phyloP scores from a whole-genome alignment of 2,888 invertebrate species.

The Auanema sp. region DNA sequence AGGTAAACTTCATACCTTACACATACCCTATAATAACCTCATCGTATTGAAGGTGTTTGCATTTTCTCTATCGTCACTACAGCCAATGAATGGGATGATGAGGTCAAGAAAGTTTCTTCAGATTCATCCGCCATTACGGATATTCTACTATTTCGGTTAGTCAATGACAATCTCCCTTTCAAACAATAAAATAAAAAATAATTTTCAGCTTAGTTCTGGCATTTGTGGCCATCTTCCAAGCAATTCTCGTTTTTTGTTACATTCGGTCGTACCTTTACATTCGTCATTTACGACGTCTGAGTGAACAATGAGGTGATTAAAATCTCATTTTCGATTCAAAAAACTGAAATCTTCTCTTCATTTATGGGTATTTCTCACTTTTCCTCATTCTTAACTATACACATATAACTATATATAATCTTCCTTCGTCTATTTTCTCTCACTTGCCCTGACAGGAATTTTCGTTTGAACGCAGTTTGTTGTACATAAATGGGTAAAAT shows the following conservation, averaged over 20 bases:
- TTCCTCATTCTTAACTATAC: no score
- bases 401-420: no score
- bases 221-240: conserved; percentile 3
- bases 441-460: no score
- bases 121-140: not conserved
- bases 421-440: no score
- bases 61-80: conserved; percentile 15
- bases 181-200: not conserved
- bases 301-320: no score
- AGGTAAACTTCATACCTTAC: conserved; percentile 6
- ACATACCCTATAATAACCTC: not conserved
- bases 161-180: not conserved
- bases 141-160: not conserved
- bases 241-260: conserved; percentile 15
- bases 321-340: no score
- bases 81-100: conserved; percentile 11
- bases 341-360: no score
- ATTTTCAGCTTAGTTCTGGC: conserved; percentile 12
- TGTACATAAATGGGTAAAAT: no score
- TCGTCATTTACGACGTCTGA: conserved; percentile 3
- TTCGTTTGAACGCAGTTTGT: no score
- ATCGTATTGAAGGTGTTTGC: conserved; percentile 7
- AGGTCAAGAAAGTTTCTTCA: not conserved
- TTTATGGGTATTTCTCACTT: no score
- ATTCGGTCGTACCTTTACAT: conserved; percentile 16